These are phyloP conservation scores for Xanthostigma xanthostigma DNA, from an alignment of 2,888 invertebrate species.

Conservation along the genomic window DNA sequence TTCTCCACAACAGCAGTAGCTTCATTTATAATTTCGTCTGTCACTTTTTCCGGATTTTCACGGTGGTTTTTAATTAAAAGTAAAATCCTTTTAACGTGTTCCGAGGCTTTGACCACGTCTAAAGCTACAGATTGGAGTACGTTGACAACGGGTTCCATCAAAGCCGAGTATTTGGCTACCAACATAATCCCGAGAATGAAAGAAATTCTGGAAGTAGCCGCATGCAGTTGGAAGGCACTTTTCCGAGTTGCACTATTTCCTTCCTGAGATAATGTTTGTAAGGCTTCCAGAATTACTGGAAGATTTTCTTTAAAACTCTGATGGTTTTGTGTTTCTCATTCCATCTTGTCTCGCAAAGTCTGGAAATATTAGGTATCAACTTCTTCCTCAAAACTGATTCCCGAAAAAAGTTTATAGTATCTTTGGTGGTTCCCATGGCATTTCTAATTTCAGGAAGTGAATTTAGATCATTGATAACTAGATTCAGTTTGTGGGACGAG, in stretches of 20 bases:
- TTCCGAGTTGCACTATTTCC: conserved; percentile 13
- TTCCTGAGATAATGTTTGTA: conserved; percentile 14
- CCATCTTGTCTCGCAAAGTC: conserved; percentile 17
- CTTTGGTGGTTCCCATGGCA: conserved; percentile 14
- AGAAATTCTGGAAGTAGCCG: conserved; percentile 12
- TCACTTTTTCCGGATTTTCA: too few relatives aligned
- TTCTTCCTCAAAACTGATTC: conserved; percentile 17
- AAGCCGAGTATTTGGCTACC: too few relatives aligned
- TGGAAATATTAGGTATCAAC: conserved; percentile 16
- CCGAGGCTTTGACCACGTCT: conserved; percentile 12
- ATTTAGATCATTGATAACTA: too few relatives aligned
- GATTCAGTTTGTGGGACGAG: too few relatives aligned
- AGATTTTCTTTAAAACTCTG: conserved; percentile 14
- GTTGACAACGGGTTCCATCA: too few relatives aligned
- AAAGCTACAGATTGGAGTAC: conserved; percentile 15
- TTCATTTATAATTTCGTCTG: too few relatives aligned
- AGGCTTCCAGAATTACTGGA: conserved; percentile 12
- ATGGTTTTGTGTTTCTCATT: conserved; percentile 15
- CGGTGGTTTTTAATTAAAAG: too few relatives aligned
- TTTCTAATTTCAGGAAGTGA: too few relatives aligned
- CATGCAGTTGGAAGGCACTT: conserved; percentile 16
- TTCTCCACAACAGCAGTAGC: too few relatives aligned
- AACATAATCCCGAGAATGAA: too few relatives aligned
- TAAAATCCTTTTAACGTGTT: conserved; percentile 8
- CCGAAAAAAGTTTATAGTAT: conserved; percentile 15